Evolutionary conservation across 2,888 invertebrate genomes (phyloP).

Genomic region (Drosophila acutilabella): DNA sequence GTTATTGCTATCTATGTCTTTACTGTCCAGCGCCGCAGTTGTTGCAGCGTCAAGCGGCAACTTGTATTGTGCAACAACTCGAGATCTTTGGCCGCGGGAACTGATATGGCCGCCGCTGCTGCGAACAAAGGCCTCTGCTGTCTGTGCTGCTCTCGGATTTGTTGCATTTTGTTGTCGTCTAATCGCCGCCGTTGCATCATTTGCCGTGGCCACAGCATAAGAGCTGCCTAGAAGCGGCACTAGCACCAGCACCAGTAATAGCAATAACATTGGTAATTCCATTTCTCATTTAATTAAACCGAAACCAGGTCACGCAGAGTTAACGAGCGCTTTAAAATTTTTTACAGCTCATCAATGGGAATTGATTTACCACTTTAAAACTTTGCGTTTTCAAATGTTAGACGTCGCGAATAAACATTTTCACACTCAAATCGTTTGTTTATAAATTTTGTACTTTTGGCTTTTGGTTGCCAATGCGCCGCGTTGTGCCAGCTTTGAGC

Average conservation of each 20-base stretch:
- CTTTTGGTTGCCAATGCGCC: conserved; percentile 20
- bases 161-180: conserved; percentile 51
- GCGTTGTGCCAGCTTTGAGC: conserved; percentile 65
- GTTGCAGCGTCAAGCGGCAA: conserved; percentile 54
- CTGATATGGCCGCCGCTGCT: conserved; percentile 14
- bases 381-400: conserved; percentile 38
- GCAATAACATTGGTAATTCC: conserved; percentile 57
- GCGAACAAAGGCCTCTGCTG: conserved; percentile 32
- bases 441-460: neutral
- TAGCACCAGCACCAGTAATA: conserved; percentile 28
- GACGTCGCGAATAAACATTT: conserved; percentile 39
- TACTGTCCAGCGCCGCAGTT: conserved; percentile 18
- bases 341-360: conserved; percentile 34
- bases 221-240: conserved; percentile 58
- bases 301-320: conserved; percentile 42
- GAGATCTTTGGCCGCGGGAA: conserved; percentile 57
- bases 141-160: conserved; percentile 15
- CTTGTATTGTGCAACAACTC: conserved; percentile 72
- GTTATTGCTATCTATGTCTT: neutral
- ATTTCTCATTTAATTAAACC: conserved; percentile 44
- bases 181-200: conserved; percentile 70
- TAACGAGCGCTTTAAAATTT: conserved; percentile 22
- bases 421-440: conserved; percentile 18
- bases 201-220: conserved; percentile 37
- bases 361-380: conserved; percentile 19